These are phyloP conservation scores for Conus betulinus DNA, from an alignment of 1,140 invertebrate species.

Conservation along the genomic window DNA sequence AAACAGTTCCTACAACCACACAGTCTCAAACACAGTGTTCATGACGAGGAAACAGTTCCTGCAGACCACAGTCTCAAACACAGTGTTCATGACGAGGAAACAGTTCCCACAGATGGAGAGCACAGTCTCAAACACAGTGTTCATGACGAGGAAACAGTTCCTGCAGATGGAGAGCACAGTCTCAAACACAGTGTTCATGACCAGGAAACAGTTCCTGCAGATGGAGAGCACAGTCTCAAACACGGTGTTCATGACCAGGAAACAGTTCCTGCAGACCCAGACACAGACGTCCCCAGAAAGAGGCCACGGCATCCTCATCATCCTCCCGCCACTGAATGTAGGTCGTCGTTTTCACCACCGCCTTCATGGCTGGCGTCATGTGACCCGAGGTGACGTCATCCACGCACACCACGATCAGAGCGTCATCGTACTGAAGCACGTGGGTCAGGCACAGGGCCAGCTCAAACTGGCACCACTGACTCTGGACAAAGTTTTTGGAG, in stretches of 20 bases:
- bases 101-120: too few species aligned
- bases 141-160: too few species aligned
- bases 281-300: slow-evolving; percentile 29
- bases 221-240: too few species aligned
- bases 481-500: slow-evolving; percentile 52
- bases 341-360: slow-evolving; percentile 37
- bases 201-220: too few species aligned
- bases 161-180: too few species aligned
- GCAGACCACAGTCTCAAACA: too few species aligned
- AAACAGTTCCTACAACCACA: neutral
- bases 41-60: too few species aligned
- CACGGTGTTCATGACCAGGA: neutral
- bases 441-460: slow-evolving; percentile 71
- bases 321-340: slow-evolving; percentile 40
- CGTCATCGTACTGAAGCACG: slow-evolving; percentile 34
- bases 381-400: slow-evolving; percentile 38
- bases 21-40: too few species aligned
- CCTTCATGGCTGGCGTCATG: slow-evolving; percentile 34
- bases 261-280: slow-evolving; percentile 7
- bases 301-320: neutral
- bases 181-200: too few species aligned
- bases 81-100: too few species aligned
- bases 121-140: too few species aligned
- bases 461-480: slow-evolving; percentile 65
- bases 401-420: slow-evolving; percentile 39